These are phyloP conservation scores for Melanotaenia parkinsoni DNA, from an alignment of 2,797 vertebrate genomes.

Conservation along the genomic window DNA sequence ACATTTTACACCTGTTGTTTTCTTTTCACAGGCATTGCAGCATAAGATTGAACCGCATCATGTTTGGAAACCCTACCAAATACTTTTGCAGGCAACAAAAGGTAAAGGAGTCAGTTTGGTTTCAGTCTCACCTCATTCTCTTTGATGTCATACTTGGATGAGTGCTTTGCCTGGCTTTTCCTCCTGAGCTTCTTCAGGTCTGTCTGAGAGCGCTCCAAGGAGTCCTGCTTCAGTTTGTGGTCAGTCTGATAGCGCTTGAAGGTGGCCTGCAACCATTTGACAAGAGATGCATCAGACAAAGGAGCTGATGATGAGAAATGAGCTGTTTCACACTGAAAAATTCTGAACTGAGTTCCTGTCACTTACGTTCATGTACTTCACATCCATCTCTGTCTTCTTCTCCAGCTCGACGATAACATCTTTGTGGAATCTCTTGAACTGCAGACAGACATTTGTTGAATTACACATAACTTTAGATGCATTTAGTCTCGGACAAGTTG, in stretches of 20 bases:
- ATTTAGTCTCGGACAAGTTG: not conserved
- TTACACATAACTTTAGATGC: slow-evolving; percentile 11
- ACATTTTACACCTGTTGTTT: slow-evolving; percentile 23
- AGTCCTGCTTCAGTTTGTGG: slow-evolving; percentile 91
- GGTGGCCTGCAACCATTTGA: slow-evolving; percentile 86
- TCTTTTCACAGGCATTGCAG: slow-evolving; percentile 6
- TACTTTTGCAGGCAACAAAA: not conserved
- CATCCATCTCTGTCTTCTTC: slow-evolving; percentile 96
- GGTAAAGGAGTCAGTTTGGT: not conserved
- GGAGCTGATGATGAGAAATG: not conserved
- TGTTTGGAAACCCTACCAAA: not conserved
- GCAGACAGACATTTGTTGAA: slow-evolving; percentile 53
- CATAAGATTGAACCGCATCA: not conserved
- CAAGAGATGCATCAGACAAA: not conserved
- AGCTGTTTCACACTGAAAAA: not conserved
- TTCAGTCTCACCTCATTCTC: slow-evolving; percentile 90
- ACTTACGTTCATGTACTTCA: slow-evolving; percentile 98
- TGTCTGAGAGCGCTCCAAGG: slow-evolving; percentile 92
- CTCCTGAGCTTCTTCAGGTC: slow-evolving; percentile 95
- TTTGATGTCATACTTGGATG: slow-evolving; percentile 90
- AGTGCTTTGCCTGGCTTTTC: slow-evolving; percentile 94
- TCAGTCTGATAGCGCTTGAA: slow-evolving; percentile 96
- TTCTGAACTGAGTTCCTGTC: not conserved
- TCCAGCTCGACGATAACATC: slow-evolving; percentile 94
- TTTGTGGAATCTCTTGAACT: slow-evolving; percentile 95